phyloP scores from a whole-genome alignment of 2,797 vertebrate genomes.

The Heterohyrax brucei region DNA sequence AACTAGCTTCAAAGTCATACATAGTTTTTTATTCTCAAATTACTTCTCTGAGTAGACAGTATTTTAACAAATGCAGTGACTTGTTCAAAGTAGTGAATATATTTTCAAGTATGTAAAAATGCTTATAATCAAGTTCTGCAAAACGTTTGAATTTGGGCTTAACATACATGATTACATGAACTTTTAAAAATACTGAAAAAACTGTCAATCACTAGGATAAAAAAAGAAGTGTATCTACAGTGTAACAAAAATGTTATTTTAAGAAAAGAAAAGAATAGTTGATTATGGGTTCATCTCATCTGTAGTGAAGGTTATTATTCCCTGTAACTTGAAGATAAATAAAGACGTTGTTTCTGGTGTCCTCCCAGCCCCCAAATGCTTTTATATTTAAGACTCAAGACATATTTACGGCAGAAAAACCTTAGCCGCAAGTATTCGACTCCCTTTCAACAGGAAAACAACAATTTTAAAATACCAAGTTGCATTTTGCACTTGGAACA shows the following conservation, averaged over 20 bases:
- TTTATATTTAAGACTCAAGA: constrained; percentile 36
- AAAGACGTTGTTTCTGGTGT: background rate
- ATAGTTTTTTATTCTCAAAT: constrained; percentile 43
- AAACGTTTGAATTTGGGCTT: constrained; percentile 54
- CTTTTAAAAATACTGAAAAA: constrained; percentile 48
- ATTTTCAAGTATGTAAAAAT: constrained; percentile 38
- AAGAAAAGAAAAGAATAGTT: constrained; percentile 67
- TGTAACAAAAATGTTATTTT: constrained; percentile 46
- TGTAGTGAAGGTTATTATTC: constrained; percentile 47
- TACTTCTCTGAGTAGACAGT: constrained; percentile 50
- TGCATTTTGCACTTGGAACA: constrained; percentile 16
- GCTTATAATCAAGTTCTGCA: constrained; percentile 1
- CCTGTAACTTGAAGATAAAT: constrained; percentile 21
- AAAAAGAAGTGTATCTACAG: constrained; percentile 1
- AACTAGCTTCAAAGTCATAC: constrained; percentile 33
- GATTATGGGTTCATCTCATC: constrained; percentile 22
- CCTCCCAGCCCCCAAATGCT: background rate
- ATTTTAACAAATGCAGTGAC: constrained; percentile 51
- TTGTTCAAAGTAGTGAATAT: constrained; percentile 44
- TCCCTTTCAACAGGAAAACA: background rate
- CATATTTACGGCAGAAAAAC: background rate
- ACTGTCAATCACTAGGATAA: background rate
- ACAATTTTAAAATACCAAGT: constrained; percentile 39
- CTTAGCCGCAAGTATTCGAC: constrained; percentile 13
- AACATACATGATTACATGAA: constrained; percentile 34